Base-by-base conservation (phyloP, 2,888 invertebrate genomes). In the Linyphia triangularis region DNA sequence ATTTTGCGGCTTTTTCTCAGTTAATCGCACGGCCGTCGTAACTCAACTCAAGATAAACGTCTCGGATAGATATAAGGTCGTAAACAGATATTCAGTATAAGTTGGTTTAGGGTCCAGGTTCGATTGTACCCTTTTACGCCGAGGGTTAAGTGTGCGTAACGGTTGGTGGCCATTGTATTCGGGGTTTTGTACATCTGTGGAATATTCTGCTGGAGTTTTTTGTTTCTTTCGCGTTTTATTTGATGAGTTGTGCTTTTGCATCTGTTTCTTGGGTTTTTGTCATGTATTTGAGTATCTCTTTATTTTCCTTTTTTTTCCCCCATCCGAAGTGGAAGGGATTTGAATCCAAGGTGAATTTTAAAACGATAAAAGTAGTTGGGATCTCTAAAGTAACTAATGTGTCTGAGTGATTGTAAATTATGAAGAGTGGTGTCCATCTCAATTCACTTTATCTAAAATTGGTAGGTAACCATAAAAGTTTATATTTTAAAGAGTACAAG, bases 11-110 rank as follows among this genome's bases (percentile, higher is more conserved):
- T 72, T 63, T 82, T 82, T 82, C 72, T 59, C 81, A 37, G 69
- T 70, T 81, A 81, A 81, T 63, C 72, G 82, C 72, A 43, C 40
- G 40, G 51, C 72, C 37, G 28, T 40, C 82, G 57, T 86, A 86
- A 86, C 79, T 86, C 86, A 86, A 22, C 13, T 16, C 24, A 59
- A 77, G 73, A 86, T 86, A 86, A 86, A 86, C 86, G 79, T 79
- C 37, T 43, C 6, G 43, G 82, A 82, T 37, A 61, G 70, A 30
- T 81, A 67, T 57, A 67, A 63, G 81, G 70, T 63, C 86, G 61
- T 86, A 86, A 86, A 86, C 86, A 86, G 86, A 73, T 86, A 86
- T 86, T 86, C 86, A 78, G 65, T 57, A 73, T 79, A 63, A 86
- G 81, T 65, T 61, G 65, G n/a, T 51, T 22, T 24, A 28, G 57